Base-by-base conservation (phyloP, 1,140 invertebrate genomes). In the Venturia canescens region DNA sequence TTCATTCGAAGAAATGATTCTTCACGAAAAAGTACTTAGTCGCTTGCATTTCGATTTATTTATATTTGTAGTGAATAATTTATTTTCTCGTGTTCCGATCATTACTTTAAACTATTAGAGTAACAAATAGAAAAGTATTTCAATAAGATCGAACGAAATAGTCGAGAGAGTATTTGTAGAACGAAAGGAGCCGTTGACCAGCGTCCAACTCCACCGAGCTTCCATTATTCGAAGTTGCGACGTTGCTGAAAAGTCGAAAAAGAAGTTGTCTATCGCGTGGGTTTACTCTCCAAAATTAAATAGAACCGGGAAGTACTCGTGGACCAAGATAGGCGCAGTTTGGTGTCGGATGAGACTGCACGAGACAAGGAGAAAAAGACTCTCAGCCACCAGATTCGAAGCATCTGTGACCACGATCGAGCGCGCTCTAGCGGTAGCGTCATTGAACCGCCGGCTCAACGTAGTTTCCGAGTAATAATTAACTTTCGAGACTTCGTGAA, bases 371-470 rank as follows among this genome's bases (percentile, higher is more conserved):
- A 63, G 15, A 63, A 63, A 63, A 63, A 63, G 21, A 26, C 11
- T n/a, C 60, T 23, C 60, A 26, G 60, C 60, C 60, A 63, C 60
- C 23, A 63, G n/a, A 63, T 63, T 63, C 60, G 60, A 63, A 63
- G 13, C 60, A 63, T 63, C 60, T 63, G 60, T 23, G 60, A 63
- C 60, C 21, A 13, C 60, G 1, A 26, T 63, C 23, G 3, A 63
- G 16, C 60, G 60, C 60, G 11, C 60, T 63, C 60, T 63, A 63
- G n/a, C 23, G 60, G 23, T 26, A 23, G 60, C 60, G 60, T 63
- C 60, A 63, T 23, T 63, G 60, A 23, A 63, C 60, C 1, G 13
- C 60, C 60, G 27, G 27, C 60, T 63, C 23, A 6, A 63, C 60
- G 9, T 63, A n/a, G 11, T 63, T 63, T 1, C 50, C 50, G 18